A percentile compares a stretch with the other conserved stretches of the same genome.
phyloP scores from a whole-genome alignment of 2,113 vertebrate species.

The Sus scrofa region T2T-Sscrofa CM000819.6:91599001-91599500 shows the following conservation, averaged over 20 bases:
- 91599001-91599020: not conserved
- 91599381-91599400: not conserved
- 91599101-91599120: conserved; percentile 34
- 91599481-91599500: not conserved
- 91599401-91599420: not conserved
- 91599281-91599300: not conserved
- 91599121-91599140: conserved; percentile 33
- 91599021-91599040: not conserved
- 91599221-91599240: conserved; percentile 9
- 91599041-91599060: conserved; percentile 21
- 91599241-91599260: not conserved
- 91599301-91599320: not conserved
- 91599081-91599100: not conserved
- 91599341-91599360: not conserved
- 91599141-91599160: not conserved
- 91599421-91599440: not conserved
- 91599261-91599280: not conserved
- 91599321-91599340: not conserved
- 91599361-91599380: not conserved
- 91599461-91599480: conserved; percentile 5
- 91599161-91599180: not conserved
- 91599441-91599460: not conserved
- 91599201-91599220: conserved; percentile 16
- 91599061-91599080: not conserved
- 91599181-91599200: conserved; percentile 21